Evolutionary conservation across 2,888 invertebrate species (phyloP), one percentile per base, ranked within the genome.

Genomic region (Drosophila recens): DNA sequence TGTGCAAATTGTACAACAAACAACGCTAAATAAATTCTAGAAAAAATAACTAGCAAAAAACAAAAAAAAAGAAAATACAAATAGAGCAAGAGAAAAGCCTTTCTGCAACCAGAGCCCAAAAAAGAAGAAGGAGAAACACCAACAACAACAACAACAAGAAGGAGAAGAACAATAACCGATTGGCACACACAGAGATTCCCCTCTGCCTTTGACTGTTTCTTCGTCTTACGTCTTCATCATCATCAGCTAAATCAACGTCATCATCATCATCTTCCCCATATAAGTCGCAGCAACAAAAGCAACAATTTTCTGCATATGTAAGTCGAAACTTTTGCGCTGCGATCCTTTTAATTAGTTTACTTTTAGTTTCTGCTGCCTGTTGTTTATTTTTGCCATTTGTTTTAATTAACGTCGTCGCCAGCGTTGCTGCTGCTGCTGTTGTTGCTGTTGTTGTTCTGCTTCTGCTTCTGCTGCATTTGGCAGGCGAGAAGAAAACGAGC

Each of bases 311-410:
- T 81, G 87, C 84, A 83, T 83, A 83, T 83, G 82, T 83, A 83
- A 83, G 82, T 83, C 46, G 81, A 83, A 79, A 76, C 78, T 72
- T 81, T 73, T 67, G 57, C 48, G 62, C 63, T 57, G 66, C 84
- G 81, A 82, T 86, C 82, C 81, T 86, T 82, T 83, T 80, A 80
- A 82, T 86, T 86, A 75, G 83, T 75, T 83, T 81, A 83, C 81
- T 77, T 79, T 79, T 72, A 72, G 73, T 78, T 75, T 82, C 49
- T 69, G 82, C 52, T 68, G 65, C 62, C 62, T 66, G 67, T 74
- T 82, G 86, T 86, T 86, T 86, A 70, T 82, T 82, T 82, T 71
- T 54, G 76, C 80, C 83, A 78, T 82, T 82, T 80, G 80, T 83
- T 80, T 83, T 82, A 82, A 82, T 82, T 82, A 82, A 79, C 79